Percentiles rank a stretch among this genome's conserved stretches.
These are phyloP conservation scores for Epizoanthus scotinus DNA, from an alignment of 92 coral and sea anemone species.

Conservation along the genomic window DNA sequence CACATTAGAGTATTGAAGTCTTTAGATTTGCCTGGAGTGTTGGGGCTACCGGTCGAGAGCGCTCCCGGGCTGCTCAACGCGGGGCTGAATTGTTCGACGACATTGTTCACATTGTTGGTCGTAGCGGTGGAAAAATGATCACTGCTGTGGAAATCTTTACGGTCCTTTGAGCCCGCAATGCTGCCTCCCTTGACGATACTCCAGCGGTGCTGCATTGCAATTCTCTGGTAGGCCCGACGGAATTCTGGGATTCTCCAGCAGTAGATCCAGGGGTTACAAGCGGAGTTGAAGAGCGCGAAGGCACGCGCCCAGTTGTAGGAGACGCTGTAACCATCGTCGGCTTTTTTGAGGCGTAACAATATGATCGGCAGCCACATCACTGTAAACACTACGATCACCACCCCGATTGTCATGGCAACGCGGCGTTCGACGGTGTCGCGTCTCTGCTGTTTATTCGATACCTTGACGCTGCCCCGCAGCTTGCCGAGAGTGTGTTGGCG, in stretches of 20 bases:
- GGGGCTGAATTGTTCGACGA: not conserved
- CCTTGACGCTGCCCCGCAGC: conserved; percentile 33
- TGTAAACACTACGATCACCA: conserved; percentile 69
- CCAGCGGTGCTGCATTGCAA: conserved; percentile 61
- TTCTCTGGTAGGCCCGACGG: conserved; percentile 70
- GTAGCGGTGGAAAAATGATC: conserved; percentile 11
- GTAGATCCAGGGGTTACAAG: conserved; percentile 84
- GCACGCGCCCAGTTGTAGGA: conserved; percentile 91
- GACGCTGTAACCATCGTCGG: conserved; percentile 58
- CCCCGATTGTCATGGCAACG: conserved; percentile 79
- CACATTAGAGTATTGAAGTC: not conserved
- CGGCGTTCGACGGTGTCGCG: conserved; percentile 72
- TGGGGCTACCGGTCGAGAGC: conserved; percentile 1
- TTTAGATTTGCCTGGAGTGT: not conserved
- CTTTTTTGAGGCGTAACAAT: conserved; percentile 55
- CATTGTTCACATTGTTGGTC: conserved; percentile 15
- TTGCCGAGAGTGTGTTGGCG: conserved; percentile 45
- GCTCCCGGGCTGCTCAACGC: not conserved
- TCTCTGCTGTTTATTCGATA: conserved; percentile 27
- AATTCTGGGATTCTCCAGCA: conserved; percentile 76
- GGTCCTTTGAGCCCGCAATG: conserved; percentile 21
- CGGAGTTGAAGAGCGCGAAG: conserved; percentile 73
- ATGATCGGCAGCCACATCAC: conserved; percentile 75
- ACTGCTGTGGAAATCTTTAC: conserved; percentile 28
- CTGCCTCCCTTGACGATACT: conserved; percentile 52